phyloP scores from a whole-genome alignment of 1,140 invertebrate genomes.

The Achroia grisella region DNA sequence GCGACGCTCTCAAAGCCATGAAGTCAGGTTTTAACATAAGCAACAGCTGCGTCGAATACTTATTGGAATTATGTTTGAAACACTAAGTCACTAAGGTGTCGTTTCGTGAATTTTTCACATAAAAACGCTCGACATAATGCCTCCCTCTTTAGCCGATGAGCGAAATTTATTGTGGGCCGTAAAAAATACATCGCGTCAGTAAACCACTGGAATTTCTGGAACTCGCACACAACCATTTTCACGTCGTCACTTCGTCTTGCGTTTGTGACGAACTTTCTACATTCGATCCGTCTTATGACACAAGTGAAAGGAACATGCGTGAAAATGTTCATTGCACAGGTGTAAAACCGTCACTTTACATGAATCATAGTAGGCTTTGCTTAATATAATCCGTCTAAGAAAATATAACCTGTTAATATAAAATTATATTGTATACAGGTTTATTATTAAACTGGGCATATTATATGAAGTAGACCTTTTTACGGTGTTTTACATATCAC shows the following conservation, averaged over 20 bases:
- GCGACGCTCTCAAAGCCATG: too few relatives aligned
- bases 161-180: conserved; percentile 42
- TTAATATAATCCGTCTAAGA: neutral
- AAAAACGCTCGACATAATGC: conserved; percentile 32
- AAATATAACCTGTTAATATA: too few relatives aligned
- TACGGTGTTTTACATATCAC: too few relatives aligned
- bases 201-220: conserved; percentile 29
- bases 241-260: conserved; percentile 21
- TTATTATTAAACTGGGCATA: too few relatives aligned
- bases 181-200: conserved; percentile 35
- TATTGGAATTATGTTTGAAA: conserved; percentile 10
- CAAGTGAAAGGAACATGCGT: conserved; percentile 8
- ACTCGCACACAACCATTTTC: conserved; percentile 16
- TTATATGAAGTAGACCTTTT: too few relatives aligned
- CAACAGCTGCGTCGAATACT: conserved; percentile 1
- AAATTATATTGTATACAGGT: too few relatives aligned
- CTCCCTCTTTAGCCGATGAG: conserved; percentile 33
- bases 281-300: conserved; percentile 10
- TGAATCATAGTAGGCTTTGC: too few relatives aligned
- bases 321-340: neutral
- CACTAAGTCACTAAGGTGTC: conserved; percentile 21
- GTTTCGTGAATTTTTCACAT: conserved; percentile 35
- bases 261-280: conserved; percentile 25
- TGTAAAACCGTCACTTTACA: too few relatives aligned
- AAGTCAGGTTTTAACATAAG: neutral